Evolutionary conservation across 2,888 invertebrate species (phyloP), one percentile per base, ranked within the genome.

Genomic region (Onthophagus sagittarius): DNA sequence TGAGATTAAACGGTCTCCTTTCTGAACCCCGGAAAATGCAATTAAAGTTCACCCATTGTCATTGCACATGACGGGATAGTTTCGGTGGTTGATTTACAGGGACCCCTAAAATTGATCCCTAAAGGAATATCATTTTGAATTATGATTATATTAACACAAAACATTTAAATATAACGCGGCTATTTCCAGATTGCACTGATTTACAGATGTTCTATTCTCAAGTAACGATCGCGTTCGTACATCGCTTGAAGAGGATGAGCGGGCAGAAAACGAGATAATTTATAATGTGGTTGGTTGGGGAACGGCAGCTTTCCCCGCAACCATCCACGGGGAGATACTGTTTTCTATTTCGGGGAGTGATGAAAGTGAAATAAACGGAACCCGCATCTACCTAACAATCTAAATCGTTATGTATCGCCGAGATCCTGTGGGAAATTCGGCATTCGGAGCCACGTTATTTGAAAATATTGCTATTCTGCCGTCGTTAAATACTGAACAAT

Each of bases 331-430:
- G 31, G 67, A 70, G 62, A 15, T 70, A 62, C 39, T 70, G 70
- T 70, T 70, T 70, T 53, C 70, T 70, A 70, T 70, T 70, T 62
- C 11, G 23, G 53, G 15, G 62, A 70, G 70, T 70, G 70, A 70
- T 62, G 70, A 70, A 70, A 70, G 63, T 62, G 63, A 62, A 67
- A 67, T 62, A 67, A 67, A 32, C 67, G 67, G 64, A 15, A 64
- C 31, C 11, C 15, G 67, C 67, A 67, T 67, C 32, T 31, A 23
- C 67, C 67, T 67, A 67, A 67, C 67, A 67, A 67, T 67, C 67
- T 32, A 67, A 67, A 67, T 67, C 67, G 67, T 67, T 67, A 67
- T 67, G 67, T 67, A 67, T 67, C 32, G 15, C 67, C 31, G 23
- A 5, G 67, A 32, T 32, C 67, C 67, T 15, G 23, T 15, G 67